Evolutionary conservation across 1,140 invertebrate species (phyloP).

Genomic region (Paraescarpia echinospica): DNA sequence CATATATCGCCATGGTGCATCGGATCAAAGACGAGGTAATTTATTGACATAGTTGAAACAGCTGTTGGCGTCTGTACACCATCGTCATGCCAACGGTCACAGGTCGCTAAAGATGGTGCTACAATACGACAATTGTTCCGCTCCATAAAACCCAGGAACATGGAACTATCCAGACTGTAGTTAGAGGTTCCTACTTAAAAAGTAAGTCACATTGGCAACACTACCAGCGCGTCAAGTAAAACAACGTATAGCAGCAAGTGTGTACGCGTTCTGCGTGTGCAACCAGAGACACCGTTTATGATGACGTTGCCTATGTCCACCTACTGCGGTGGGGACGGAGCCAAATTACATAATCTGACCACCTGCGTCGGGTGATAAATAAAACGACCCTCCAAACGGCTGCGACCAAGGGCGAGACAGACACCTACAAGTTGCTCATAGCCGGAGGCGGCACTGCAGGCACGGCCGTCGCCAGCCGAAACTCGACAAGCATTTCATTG

Average conservation of each 20-base stretch:
- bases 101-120: too few relatives aligned
- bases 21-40: too few relatives aligned
- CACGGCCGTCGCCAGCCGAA: slow-evolving; percentile 78
- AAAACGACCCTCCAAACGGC: background rate
- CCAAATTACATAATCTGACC: background rate
- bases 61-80: too few relatives aligned
- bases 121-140: too few relatives aligned
- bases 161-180: too few relatives aligned
- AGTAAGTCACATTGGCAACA: background rate
- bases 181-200: background rate
- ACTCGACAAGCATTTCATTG: slow-evolving; percentile 71
- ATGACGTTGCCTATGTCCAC: background rate
- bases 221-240: background rate
- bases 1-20: too few relatives aligned
- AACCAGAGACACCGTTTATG: background rate
- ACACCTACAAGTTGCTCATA: slow-evolving; percentile 78
- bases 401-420: background rate
- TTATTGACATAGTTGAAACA: too few relatives aligned
- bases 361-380: background rate
- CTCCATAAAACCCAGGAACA: too few relatives aligned
- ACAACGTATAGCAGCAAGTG: background rate
- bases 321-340: background rate
- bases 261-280: background rate
- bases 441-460: slow-evolving; percentile 95
- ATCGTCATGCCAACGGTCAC: too few relatives aligned